Base-by-base conservation (phyloP, 2,113 vertebrate species). In the Scortum barcoo region DNA sequence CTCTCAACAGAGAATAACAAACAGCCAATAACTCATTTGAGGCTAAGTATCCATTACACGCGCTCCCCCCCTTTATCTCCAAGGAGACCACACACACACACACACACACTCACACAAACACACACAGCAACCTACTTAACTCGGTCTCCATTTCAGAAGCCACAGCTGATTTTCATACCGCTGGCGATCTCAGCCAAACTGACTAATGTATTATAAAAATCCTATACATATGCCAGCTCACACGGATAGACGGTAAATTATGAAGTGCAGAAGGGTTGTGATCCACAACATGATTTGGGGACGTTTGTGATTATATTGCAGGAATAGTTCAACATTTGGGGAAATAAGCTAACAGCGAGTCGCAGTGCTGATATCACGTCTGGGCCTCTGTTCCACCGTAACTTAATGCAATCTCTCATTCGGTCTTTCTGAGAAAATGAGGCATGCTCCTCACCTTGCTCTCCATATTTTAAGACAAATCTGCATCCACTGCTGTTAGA, bases 1-100 rank as follows among this genome's bases (percentile, higher is more conserved):
- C 87, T 83, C 68, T 89, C 86, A 86, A 70, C 72, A 38, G 90
- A 76, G 88, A 90, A 92, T 90, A 90, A 89, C 90, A 90, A 94
- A 92, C 88, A 89, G 83, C 87, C 90, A 84, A 89, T 90, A 93
- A 91, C 84, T 92, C 81, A 85, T 71, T 72, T 19, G 12, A 77
- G 72, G 28, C 83, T 24, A 62, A 77, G 85, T 78, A 87, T 91
- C 91, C 84, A 61, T 92, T 91, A 91, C 84, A 81, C 84, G 71
- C 14, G 61, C 24, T 13, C 28, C 38, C 28, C 28, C 74, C 74
- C 61, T 87, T 90, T 73, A 87, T 90, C 65, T 86, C 83, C 76
- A 83, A 76, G 84, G 82, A 85, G 79, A 76, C 83, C 70, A 62
- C 65, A 80, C 71, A 81, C 84, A 62, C 56, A 62, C 40, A n/a